A percentile compares a stretch with the other conserved stretches of the same genome.
Conservation (phyloP, 2,797 vertebrate species). For the Sebastes trivittatus region DNA sequence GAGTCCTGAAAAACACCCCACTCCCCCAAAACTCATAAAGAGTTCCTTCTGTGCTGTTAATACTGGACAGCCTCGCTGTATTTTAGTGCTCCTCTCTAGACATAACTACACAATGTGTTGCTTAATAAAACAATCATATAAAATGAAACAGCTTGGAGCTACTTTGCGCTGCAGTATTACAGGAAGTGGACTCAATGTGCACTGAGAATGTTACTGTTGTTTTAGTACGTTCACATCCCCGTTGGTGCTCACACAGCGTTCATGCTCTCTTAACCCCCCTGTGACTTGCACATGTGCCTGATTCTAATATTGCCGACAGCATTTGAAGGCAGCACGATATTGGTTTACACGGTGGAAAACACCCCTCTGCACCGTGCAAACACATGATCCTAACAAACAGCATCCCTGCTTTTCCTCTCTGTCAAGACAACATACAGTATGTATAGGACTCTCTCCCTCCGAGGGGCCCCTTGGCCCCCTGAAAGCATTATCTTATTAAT, state of each 20-base stretch:
- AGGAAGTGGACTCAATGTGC: not conserved
- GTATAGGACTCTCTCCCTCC: not conserved
- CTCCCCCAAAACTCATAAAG: too few species aligned
- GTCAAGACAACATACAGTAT: not conserved
- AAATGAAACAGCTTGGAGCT: too few species aligned
- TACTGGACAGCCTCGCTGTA: too few species aligned
- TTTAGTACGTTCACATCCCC: too few species aligned
- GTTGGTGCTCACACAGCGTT: not conserved
- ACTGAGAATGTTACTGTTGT: not conserved
- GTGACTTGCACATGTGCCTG: too few species aligned
- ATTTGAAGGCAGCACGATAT: constrained; percentile 19
- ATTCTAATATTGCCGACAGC: not conserved
- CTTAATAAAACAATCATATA: too few species aligned
- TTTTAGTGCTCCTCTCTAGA: too few species aligned
- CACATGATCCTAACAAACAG: not conserved
- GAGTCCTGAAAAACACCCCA: too few species aligned
- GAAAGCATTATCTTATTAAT: constrained; percentile 37
- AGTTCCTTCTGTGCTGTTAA: too few species aligned
- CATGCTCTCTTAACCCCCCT: not conserved
- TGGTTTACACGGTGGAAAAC: constrained; percentile 33
- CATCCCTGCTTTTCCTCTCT: not conserved
- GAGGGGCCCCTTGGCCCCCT: not conserved
- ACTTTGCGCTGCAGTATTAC: not conserved
- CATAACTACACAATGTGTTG: too few species aligned
- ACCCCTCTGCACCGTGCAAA: not conserved